Conservation (phyloP, 2,113 vertebrate species). For the Hypomesus transpacificus region DNA sequence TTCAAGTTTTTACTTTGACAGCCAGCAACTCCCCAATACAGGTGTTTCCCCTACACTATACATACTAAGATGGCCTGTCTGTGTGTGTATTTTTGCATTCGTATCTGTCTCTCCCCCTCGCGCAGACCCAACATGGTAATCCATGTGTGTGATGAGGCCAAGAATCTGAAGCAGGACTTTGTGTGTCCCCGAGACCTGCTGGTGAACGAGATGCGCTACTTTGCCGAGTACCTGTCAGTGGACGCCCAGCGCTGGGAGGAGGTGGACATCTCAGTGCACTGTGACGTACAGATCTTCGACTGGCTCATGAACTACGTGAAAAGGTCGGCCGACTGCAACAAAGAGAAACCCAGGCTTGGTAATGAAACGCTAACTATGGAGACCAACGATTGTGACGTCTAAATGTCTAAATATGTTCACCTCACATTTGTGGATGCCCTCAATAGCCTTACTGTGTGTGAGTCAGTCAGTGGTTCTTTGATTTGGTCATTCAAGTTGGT, state of each 20-base stretch:
- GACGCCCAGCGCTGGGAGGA: slow-evolving; percentile 96
- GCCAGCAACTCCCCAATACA: too few relatives aligned
- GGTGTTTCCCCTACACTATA: too few relatives aligned
- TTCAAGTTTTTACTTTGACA: too few relatives aligned
- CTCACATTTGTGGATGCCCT: slow-evolving; percentile 17
- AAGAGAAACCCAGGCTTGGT: slow-evolving; percentile 87
- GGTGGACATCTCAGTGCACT: slow-evolving; percentile 98
- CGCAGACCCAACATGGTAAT: slow-evolving; percentile 95
- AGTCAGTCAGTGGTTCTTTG: slow-evolving; percentile 17
- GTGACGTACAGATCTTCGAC: slow-evolving; percentile 96
- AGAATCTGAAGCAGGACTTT: slow-evolving; percentile 96
- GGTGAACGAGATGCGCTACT: slow-evolving; percentile 96
- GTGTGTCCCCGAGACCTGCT: slow-evolving; percentile 91
- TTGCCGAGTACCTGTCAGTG: slow-evolving; percentile 90
- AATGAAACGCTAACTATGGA: slow-evolving; percentile 35
- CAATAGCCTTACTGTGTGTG: slow-evolving; percentile 29
- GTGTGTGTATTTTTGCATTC: neutral
- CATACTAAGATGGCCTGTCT: neutral
- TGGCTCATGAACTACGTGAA: slow-evolving; percentile 97
- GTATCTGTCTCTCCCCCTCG: slow-evolving; percentile 27
- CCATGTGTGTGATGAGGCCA: slow-evolving; percentile 96
- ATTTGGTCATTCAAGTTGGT: slow-evolving; percentile 19
- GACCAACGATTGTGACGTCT: neutral
- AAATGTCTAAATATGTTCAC: neutral
- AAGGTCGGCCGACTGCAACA: slow-evolving; percentile 76